A percentile compares a stretch with the other conserved stretches of the same genome.
Conservation (phyloP, 2,797 vertebrate species). For the Percopsis omiscomaycus region DNA sequence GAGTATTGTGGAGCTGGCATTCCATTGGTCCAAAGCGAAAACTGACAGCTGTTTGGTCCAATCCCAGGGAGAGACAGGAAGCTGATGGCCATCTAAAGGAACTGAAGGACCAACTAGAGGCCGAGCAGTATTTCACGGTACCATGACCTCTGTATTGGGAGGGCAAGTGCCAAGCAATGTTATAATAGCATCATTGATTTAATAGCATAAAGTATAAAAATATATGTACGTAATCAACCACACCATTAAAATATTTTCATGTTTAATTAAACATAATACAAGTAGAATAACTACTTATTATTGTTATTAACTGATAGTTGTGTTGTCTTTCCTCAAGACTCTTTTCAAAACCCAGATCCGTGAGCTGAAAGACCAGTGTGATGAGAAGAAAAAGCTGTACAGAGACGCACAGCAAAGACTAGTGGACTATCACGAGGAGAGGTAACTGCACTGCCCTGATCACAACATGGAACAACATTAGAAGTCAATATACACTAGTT, state of each 20-base stretch:
- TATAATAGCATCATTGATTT: neutral
- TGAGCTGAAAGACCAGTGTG: slow-evolving; percentile 92
- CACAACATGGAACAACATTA: neutral
- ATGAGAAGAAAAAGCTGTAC: slow-evolving; percentile 87
- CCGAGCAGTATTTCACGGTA: slow-evolving; percentile 96
- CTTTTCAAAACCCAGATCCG: slow-evolving; percentile 96
- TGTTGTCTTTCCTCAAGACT: slow-evolving; percentile 73
- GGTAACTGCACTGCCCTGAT: slow-evolving; percentile 68
- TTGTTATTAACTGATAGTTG: neutral
- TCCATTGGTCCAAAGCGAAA: slow-evolving; percentile 23
- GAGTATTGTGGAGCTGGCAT: slow-evolving; percentile 33
- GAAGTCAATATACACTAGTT: neutral
- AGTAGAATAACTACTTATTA: too few species aligned
- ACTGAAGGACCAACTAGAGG: slow-evolving; percentile 93
- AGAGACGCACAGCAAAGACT: slow-evolving; percentile 87
- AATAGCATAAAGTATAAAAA: too few species aligned
- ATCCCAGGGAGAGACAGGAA: slow-evolving; percentile 88
- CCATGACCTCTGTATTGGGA: neutral
- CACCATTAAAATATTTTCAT: too few species aligned
- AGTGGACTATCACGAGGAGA: slow-evolving; percentile 89
- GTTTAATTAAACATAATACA: too few species aligned
- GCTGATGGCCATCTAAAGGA: slow-evolving; percentile 92
- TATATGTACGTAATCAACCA: too few species aligned
- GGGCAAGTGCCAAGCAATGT: neutral
- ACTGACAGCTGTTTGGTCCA: slow-evolving; percentile 58